These are phyloP conservation scores for Standfussiana lucernea DNA, from an alignment of 2,888 invertebrate species.

Conservation along the genomic window DNA sequence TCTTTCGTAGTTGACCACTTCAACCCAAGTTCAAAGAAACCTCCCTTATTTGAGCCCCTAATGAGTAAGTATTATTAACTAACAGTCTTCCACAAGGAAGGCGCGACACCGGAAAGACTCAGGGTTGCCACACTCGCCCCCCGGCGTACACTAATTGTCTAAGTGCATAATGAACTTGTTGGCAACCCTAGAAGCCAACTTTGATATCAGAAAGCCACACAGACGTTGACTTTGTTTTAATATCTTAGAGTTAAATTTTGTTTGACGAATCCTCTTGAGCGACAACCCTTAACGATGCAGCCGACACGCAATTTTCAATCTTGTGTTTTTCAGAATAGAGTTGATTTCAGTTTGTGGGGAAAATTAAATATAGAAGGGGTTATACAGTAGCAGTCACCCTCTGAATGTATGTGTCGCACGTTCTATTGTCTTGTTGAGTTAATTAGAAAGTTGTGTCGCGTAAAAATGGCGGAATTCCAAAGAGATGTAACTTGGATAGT, in stretches of 20 bases:
- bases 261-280: constrained; percentile 57
- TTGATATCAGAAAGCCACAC: constrained; percentile 60
- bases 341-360: constrained; percentile 57
- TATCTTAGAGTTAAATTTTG: constrained; percentile 69
- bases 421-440: constrained; percentile 80
- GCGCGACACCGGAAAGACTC: constrained; percentile 83
- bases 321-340: constrained; percentile 18
- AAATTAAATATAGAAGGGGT: constrained; percentile 68
- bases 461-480: constrained; percentile 70
- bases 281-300: constrained; percentile 57
- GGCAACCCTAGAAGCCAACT: constrained; percentile 81
- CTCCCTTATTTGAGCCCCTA: constrained; percentile 61
- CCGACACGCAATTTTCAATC: constrained; percentile 30
- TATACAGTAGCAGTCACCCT: constrained; percentile 82
- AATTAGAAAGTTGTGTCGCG: constrained; percentile 84
- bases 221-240: constrained; percentile 68
- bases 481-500: constrained; percentile 60
- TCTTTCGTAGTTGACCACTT: constrained; percentile 43
- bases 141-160: constrained; percentile 89
- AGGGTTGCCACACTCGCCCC: constrained; percentile 79
- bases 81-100: constrained; percentile 73
- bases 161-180: constrained; percentile 90
- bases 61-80: constrained; percentile 70
- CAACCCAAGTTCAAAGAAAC: constrained; percentile 50
- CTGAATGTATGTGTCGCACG: constrained; percentile 77